Evolutionary conservation across 2,797 vertebrate species (phyloP), one percentile per base, ranked within the genome.

Genomic region (Phoeniculus purpureus): DNA sequence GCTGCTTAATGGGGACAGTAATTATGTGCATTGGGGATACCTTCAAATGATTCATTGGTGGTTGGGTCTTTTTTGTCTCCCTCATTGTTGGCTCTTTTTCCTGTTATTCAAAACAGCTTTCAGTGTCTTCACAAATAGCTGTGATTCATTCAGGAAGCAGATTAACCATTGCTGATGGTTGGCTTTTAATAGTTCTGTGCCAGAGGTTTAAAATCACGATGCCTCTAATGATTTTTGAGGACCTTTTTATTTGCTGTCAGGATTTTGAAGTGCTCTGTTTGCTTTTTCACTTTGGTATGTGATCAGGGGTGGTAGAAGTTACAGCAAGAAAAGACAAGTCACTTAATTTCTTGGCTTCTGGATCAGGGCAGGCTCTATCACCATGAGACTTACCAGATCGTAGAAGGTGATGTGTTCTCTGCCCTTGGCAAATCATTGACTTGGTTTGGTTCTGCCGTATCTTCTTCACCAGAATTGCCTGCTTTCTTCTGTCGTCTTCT

Each of bases 41-140:
- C 90, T 95, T 95, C 51, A 87, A 70, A 82, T 95, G 94, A 95
- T 94, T 95, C 93, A 96, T 93, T 92, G 91, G 81, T 94, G 66
- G 67, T 87, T 93, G 73, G 58, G 40, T 77, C 84, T 94, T 95
- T 93, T 95, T 70, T 92, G 86, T 87, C 60, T 85, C 59, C 14
- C 70, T 93, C 19, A n/a, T 20, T 72, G 62, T 83, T 96, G 93
- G 81, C 92, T 90, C 51, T 89, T 91, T 90, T 89, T 94, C 32
- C 84, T 71, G 52, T 55, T 94, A 73, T 72, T 93, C 70, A 71
- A 70, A 92, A 48, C 60, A 89, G 76, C 76, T 87, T 90, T 70
- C 77, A 74, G 54, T 88, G 75, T 59, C 87, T 94, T 92, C 67
- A 70, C 85, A 87, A 93, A 85, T 85, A 94, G 71, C 51, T 7